Base-by-base conservation (phyloP, 2,113 vertebrate species). In the Thermophis baileyi region DNA sequence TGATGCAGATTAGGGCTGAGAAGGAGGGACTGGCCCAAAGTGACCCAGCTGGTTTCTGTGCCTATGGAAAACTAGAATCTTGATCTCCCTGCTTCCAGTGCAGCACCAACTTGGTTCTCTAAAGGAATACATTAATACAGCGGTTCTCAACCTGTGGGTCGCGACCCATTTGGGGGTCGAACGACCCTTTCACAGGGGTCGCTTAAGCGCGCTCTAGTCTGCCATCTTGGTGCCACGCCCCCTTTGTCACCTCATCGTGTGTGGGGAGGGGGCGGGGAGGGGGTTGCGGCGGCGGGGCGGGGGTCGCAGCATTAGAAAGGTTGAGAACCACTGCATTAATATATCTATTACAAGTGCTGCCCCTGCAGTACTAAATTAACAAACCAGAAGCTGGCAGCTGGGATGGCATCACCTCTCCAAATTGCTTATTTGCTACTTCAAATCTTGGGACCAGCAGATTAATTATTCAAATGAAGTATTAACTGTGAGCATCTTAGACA, bases 401-500 rank as follows among this genome's bases (percentile, higher is more conserved):
- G 3, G 50, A 49, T 57, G 40, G 51, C 88, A 49, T 12, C 25
- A 53, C 18, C 69, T 22, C 24, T 25, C 88, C 16, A 54, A 89
- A 74, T 22, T 30, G 49, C 20, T 40, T 88, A 35, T 40, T 35
- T 85, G 51, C 88, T 54, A 44, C 27, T 57, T 74, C 18, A 85
- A 40, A 44, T 74, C 47, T 92, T 88, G 57, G 35, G 50, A 81
- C 53, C 35, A 92, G 60, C n/a, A 22, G 22, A 30, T 92, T 92
- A 89, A 89, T 85, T 69, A 57, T 54, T 89, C 51, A 40, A 85
- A 92, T 89, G 44, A 92, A 92, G 85, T 89, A 92, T 92, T 89
- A 92, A 92, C 27, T 44, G 30, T 25, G n/a, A 24, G 92, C 16
- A 44, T 85, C 53, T 44, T 49, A 49, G 63, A 40, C 6, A n/a